Evolutionary conservation across 2,888 invertebrate genomes (phyloP), one percentile per base, ranked within the genome.

Genomic region (Caenorhabditis drosophilae): DNA sequence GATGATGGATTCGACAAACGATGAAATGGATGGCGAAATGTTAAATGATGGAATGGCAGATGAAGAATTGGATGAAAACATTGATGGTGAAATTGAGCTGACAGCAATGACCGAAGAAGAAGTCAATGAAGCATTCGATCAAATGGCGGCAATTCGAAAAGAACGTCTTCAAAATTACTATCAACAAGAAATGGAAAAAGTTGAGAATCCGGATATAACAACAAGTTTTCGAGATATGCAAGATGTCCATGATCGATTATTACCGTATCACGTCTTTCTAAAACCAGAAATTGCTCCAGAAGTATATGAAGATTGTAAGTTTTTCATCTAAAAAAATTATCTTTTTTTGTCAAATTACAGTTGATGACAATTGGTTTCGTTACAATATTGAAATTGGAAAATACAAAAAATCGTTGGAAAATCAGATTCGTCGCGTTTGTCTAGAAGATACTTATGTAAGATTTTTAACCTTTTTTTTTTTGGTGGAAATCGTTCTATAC

Each of bases 281-380:
- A 44, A 48, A 20, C 51, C 54, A 26, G 69, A 67, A 35, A 41
- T 67, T 12, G 45, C 61, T 4, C 46, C 49, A 27, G 51, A 61
- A 12, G 38, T 44, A n/a, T 34, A 62, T 16, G 53, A 62, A 18
- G 44, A 70, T 23, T 64, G 73, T 73, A 26, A 67, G 69, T 67
- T 55, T 18, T 22, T 27, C n/a, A n/a, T n/a, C n/a, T n/a, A n/a
- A n/a, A n/a, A n/a, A n/a, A n/a, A n/a, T n/a, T n/a, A n/a, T n/a
- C n/a, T n/a, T n/a, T n/a, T n/a, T n/a, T n/a, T n/a, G n/a, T n/a
- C n/a, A n/a, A n/a, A n/a, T 60, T 66, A 31, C 49, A 71, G 67
- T 71, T 20, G 67, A 71, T 20, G 35, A 16, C 20, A 67, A 62
- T 41, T 47, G 36, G 23, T 18, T 53, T 11, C 41, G 67, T n/a